These are phyloP conservation scores for Tholera decimalis DNA, from an alignment of 2,888 invertebrate species.

Conservation along the genomic window DNA sequence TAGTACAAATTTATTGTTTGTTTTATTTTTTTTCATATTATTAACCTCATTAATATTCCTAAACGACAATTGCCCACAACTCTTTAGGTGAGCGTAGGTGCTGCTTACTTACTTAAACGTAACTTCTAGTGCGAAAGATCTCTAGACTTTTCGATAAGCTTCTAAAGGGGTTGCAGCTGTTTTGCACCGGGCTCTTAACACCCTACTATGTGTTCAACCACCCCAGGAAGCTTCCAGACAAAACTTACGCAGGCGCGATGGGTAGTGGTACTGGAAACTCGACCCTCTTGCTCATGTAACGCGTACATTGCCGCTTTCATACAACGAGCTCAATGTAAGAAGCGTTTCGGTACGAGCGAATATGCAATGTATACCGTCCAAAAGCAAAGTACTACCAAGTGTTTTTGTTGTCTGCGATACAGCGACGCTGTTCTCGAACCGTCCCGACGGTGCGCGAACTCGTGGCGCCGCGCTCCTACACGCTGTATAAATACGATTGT, in stretches of 20 bases:
- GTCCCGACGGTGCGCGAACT: slow-evolving; percentile 77
- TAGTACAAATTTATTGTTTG: slow-evolving; percentile 58
- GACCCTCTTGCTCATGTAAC: slow-evolving; percentile 25
- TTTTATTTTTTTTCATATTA: slow-evolving; percentile 35
- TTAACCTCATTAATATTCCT: slow-evolving; percentile 7
- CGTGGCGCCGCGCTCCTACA: slow-evolving; percentile 74
- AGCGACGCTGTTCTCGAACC: slow-evolving; percentile 66
- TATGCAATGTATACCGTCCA: slow-evolving; percentile 52
- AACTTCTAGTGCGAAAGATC: slow-evolving; percentile 17
- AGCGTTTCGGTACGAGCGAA: slow-evolving; percentile 36
- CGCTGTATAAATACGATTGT: slow-evolving; percentile 82
- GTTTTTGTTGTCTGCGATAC: slow-evolving; percentile 45
- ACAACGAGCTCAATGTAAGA: slow-evolving; percentile 20
- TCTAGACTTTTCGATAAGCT: slow-evolving; percentile 36
- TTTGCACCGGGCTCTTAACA: slow-evolving; percentile 14
- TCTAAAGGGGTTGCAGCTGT: slow-evolving; percentile 26
- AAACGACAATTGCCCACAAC: slow-evolving; percentile 13
- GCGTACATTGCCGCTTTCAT: slow-evolving; percentile 54
- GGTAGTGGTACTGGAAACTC: slow-evolving; percentile 10
- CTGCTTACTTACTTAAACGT: slow-evolving; percentile 16
- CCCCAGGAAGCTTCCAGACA: slow-evolving; percentile 63
- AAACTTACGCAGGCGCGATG: slow-evolving; percentile 56
- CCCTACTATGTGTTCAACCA: slow-evolving; percentile 46
- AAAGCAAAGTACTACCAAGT: slow-evolving; percentile 23
- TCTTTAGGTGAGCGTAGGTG: slow-evolving; percentile 37